Percentiles rank a stretch among this genome's conserved stretches.
Evolutionary conservation across 2,797 vertebrate species (phyloP).

Genomic region (Pseudochirops cupreus): DNA sequence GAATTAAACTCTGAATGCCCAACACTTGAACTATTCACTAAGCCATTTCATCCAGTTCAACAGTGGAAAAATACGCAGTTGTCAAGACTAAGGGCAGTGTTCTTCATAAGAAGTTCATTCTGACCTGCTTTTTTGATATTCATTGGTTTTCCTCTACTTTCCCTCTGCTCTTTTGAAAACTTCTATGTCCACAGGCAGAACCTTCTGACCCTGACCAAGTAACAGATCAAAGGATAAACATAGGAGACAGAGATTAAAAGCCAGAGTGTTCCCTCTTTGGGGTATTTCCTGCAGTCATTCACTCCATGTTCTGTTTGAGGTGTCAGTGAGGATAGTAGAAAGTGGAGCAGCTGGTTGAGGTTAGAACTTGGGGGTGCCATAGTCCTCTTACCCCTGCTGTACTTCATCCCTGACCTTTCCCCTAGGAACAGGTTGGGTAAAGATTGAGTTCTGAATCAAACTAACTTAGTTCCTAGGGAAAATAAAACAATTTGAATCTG

Average conservation of each 20-base stretch:
- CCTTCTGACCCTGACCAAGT: constrained; percentile 30
- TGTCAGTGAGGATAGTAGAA: neutral
- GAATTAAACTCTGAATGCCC: neutral
- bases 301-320: neutral
- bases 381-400: neutral
- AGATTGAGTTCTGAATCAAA: neutral
- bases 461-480: neutral
- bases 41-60: neutral
- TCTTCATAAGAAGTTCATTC: neutral
- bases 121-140: neutral
- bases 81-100: neutral
- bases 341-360: constrained; percentile 15
- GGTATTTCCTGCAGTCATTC: rapidly evolving
- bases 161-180: neutral
- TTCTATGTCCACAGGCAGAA: constrained; percentile 38
- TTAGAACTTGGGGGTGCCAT: neutral
- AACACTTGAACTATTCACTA: neutral
- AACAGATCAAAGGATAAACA: constrained; percentile 1
- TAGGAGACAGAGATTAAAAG: constrained; percentile 26
- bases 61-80: neutral
- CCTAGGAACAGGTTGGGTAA: neutral
- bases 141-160: constrained; percentile 20
- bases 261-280: constrained; percentile 31
- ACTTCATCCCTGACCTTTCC: neutral
- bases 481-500: neutral